Evolutionary conservation across 1,140 invertebrate genomes (phyloP).

Genomic region (Nautilus pompilius): DNA sequence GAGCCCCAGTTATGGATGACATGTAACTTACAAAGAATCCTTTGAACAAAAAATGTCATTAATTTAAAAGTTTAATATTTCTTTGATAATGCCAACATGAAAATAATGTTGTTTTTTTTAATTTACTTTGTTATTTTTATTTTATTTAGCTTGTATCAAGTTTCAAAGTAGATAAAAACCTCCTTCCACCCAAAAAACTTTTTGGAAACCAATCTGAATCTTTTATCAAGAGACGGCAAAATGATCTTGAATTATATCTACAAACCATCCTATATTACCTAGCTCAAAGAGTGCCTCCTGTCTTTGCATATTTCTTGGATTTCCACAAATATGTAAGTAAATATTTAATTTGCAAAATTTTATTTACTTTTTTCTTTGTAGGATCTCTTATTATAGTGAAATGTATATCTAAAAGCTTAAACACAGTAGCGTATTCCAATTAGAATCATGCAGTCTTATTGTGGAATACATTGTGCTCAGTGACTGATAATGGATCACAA

Average conservation of each 20-base stretch:
- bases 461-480: too few relatives aligned
- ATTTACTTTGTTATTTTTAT: too few relatives aligned
- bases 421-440: too few relatives aligned
- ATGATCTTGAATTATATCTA: constrained; percentile 77
- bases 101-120: neutral
- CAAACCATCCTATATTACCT: constrained; percentile 59
- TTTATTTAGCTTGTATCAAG: constrained; percentile 39
- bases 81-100: too few relatives aligned
- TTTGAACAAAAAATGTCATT: too few relatives aligned
- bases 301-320: constrained; percentile 48
- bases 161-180: constrained; percentile 64
- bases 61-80: too few relatives aligned
- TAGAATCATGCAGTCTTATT: too few relatives aligned
- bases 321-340: constrained; percentile 56
- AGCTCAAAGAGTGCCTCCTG: constrained; percentile 36
- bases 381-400: too few relatives aligned
- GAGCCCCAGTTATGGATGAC: too few relatives aligned
- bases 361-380: neutral
- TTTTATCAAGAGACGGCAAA: constrained; percentile 80
- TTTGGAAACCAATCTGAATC: constrained; percentile 74
- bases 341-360: neutral
- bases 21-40: too few relatives aligned
- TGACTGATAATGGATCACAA: too few relatives aligned
- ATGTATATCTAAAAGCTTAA: too few relatives aligned
- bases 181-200: constrained; percentile 87